phyloP scores from a whole-genome alignment of 2,113 vertebrate species.

The Casuarius casuarius region DNA sequence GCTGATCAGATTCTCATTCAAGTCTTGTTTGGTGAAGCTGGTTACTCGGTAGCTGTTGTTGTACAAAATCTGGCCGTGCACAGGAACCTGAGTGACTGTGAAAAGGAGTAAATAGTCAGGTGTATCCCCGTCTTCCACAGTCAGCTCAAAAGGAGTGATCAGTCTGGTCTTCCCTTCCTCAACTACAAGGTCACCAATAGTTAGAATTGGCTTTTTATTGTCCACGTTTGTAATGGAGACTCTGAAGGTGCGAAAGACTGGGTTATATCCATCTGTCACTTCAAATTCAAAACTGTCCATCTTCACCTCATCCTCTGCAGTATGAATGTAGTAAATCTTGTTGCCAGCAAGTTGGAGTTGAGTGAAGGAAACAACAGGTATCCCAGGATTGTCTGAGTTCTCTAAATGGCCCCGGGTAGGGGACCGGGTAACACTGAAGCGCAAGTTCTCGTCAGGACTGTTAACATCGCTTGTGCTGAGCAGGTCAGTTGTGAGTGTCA shows the following conservation, averaged over 20 bases:
- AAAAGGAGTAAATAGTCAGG: slow-evolving; percentile 68
- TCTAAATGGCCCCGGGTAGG: slow-evolving; percentile 68
- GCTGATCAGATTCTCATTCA: slow-evolving; percentile 73
- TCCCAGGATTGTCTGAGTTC: slow-evolving; percentile 55
- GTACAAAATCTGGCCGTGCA: slow-evolving; percentile 68
- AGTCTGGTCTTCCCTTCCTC: slow-evolving; percentile 62
- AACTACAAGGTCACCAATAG: slow-evolving; percentile 47
- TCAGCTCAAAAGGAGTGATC: slow-evolving; percentile 75
- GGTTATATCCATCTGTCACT: slow-evolving; percentile 66
- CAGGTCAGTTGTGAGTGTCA: slow-evolving; percentile 65
- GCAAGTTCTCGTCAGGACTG: slow-evolving; percentile 63
- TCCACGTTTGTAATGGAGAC: slow-evolving; percentile 69
- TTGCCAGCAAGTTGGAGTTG: slow-evolving; percentile 69
- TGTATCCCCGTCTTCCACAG: slow-evolving; percentile 63
- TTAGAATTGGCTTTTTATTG: slow-evolving; percentile 73
- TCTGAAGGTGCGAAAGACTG: slow-evolving; percentile 55
- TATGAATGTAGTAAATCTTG: slow-evolving; percentile 71
- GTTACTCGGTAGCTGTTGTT: slow-evolving; percentile 56
- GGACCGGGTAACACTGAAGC: slow-evolving; percentile 56
- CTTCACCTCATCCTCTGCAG: slow-evolving; percentile 67
- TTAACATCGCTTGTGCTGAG: slow-evolving; percentile 71
- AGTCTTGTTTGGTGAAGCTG: slow-evolving; percentile 73
- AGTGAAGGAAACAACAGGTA: slow-evolving; percentile 68
- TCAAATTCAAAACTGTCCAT: slow-evolving; percentile 74
- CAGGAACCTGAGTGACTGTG: slow-evolving; percentile 61